Percentiles rank a stretch among this genome's conserved stretches.
Conservation (phyloP, 2,797 vertebrate genomes). For the Coregonus suidteri region DNA sequence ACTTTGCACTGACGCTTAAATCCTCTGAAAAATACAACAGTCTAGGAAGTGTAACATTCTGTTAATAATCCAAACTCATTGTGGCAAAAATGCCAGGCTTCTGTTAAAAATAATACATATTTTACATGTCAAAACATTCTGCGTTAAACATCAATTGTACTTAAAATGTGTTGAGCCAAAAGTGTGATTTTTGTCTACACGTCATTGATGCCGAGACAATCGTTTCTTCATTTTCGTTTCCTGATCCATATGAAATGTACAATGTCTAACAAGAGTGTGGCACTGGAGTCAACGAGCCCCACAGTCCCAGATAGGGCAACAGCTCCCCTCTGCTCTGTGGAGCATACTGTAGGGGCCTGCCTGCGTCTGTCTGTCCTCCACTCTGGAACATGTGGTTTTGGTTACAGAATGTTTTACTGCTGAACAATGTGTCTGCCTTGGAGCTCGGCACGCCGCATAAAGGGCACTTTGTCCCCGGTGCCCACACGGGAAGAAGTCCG, state of each 20-base stretch:
- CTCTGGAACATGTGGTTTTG: conserved; percentile 81
- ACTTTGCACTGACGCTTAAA: background rate
- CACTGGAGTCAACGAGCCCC: conserved; percentile 59
- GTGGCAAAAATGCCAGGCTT: conserved; percentile 11
- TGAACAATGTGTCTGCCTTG: conserved; percentile 81
- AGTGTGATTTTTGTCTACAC: conserved; percentile 21
- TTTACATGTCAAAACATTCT: conserved; percentile 37
- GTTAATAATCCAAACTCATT: conserved; percentile 17
- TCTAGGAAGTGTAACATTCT: background rate
- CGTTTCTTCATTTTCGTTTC: conserved; percentile 71
- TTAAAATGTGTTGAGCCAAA: conserved; percentile 49
- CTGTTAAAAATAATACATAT: conserved; percentile 37
- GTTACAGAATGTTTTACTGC: conserved; percentile 82
- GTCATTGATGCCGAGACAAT: conserved; percentile 46
- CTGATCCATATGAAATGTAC: conserved; percentile 68
- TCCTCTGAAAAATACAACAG: background rate
- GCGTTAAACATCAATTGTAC: conserved; percentile 40
- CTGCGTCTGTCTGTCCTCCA: conserved; percentile 59
- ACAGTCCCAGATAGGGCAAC: conserved; percentile 62
- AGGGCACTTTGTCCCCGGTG: conserved; percentile 82
- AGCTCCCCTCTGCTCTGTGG: conserved; percentile 59
- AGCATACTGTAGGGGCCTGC: conserved; percentile 41
- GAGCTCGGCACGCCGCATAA: conserved; percentile 78
- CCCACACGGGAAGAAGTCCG: conserved; percentile 71
- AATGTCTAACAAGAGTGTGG: conserved; percentile 63